Conservation (phyloP, 2,113 vertebrate genomes). For the Aleadryas rufinucha region DNA sequence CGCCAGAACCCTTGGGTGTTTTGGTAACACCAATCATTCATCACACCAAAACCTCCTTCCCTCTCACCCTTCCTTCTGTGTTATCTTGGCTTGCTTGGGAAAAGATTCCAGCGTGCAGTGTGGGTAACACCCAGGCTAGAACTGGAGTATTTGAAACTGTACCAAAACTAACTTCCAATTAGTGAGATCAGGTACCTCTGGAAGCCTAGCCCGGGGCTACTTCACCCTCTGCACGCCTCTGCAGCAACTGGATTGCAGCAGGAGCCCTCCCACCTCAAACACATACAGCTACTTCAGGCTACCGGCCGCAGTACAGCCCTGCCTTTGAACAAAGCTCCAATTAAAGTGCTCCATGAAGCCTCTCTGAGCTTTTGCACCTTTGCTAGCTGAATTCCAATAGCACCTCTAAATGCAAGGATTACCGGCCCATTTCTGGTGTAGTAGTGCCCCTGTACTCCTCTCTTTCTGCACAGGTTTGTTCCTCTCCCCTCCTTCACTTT, state of each 20-base stretch:
- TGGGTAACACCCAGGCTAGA: background rate
- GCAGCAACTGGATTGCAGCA: background rate
- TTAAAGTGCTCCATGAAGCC: background rate
- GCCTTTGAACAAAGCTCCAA: background rate
- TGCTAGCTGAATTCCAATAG: background rate
- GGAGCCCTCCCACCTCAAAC: background rate
- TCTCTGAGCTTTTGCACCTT: background rate
- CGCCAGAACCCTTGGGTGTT: background rate
- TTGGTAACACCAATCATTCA: rapidly evolving
- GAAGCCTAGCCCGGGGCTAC: background rate
- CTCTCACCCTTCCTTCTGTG: background rate
- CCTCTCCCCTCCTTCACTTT: background rate
- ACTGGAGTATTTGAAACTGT: background rate
- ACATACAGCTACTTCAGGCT: background rate
- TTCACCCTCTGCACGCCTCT: background rate
- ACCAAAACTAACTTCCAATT: conserved; percentile 42
- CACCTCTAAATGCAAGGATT: background rate
- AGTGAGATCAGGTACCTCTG: background rate
- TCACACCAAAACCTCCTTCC: background rate
- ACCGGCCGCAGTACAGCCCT: background rate
- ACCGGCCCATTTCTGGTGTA: background rate
- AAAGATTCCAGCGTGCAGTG: rapidly evolving
- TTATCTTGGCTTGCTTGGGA: background rate
- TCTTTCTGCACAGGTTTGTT: background rate
- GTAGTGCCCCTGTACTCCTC: background rate